Percentiles rank a stretch among this genome's conserved stretches.
These are phyloP conservation scores for Toxotes chatareus DNA, from an alignment of 2,113 vertebrate genomes.

Conservation along the genomic window DNA sequence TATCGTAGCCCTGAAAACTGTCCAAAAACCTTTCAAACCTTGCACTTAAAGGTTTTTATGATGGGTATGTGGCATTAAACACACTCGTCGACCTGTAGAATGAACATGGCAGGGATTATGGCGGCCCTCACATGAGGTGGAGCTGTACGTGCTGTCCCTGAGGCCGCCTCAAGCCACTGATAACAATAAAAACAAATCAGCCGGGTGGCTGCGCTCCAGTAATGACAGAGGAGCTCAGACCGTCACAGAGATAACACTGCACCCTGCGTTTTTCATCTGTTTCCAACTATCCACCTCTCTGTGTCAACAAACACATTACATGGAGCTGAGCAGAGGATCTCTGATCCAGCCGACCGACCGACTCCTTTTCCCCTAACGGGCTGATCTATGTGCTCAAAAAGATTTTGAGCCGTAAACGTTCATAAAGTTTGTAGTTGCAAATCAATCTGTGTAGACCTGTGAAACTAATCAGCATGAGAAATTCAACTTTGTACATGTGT, in stretches of 20 bases:
- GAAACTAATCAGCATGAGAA: too few species aligned
- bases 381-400: not conserved
- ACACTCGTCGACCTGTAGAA: not conserved
- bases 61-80: not conserved
- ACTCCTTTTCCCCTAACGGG: not conserved
- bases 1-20: not conserved
- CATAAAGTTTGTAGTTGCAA: too few species aligned
- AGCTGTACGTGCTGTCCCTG: not conserved
- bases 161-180: conserved; percentile 1
- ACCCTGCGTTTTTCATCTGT: conserved; percentile 53
- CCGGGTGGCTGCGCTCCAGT: conserved; percentile 30
- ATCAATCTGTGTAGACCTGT: too few species aligned
- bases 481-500: too few species aligned
- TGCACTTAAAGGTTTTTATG: not conserved
- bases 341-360: not conserved
- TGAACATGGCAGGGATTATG: not conserved
- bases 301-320: conserved; percentile 59
- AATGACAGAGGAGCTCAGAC: conserved; percentile 39
- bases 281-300: conserved; percentile 47
- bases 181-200: conserved; percentile 51
- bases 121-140: not conserved
- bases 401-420: too few species aligned
- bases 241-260: conserved; percentile 41
- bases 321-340: conserved; percentile 14
- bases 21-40: not conserved